These are phyloP conservation scores for Labrus mixtus DNA, from an alignment of 2,113 vertebrate species.

Conservation along the genomic window DNA sequence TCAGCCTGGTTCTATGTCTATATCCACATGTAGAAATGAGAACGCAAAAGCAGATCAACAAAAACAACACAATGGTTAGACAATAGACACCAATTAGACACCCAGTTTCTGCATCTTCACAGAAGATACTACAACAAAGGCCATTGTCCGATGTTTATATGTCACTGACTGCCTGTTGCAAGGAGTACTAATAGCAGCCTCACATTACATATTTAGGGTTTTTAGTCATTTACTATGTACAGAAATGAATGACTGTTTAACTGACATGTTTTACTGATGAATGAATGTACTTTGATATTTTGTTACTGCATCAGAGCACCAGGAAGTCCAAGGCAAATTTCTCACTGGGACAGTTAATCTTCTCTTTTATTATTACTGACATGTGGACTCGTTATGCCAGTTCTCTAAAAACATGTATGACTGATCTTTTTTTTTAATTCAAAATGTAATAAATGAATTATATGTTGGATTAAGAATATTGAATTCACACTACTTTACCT, in stretches of 20 bases:
- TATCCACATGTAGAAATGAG: slow-evolving; percentile 26
- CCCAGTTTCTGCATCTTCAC: slow-evolving; percentile 14
- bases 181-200: slow-evolving; percentile 10
- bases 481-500: slow-evolving; percentile 84
- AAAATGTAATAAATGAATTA: background rate
- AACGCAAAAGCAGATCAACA: slow-evolving; percentile 23
- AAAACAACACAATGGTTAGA: slow-evolving; percentile 20
- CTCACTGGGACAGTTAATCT: too few species aligned
- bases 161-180: slow-evolving; percentile 36
- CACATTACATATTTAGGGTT: too few species aligned
- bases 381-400: background rate
- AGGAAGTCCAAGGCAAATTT: too few species aligned
- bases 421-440: background rate
- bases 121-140: slow-evolving; percentile 29
- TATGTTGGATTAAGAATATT: background rate
- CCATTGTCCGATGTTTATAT: slow-evolving; percentile 2
- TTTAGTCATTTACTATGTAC: too few species aligned
- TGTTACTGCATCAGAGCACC: too few species aligned
- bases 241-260: too few species aligned
- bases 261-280: too few species aligned
- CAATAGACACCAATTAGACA: slow-evolving; percentile 31
- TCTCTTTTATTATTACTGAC: too few species aligned
- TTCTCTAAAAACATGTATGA: slow-evolving; percentile 3
- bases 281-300: too few species aligned
- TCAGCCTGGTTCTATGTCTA: slow-evolving; percentile 22